These are phyloP conservation scores for Brachystomella parvula DNA, from an alignment of 1,140 invertebrate species.

Conservation along the genomic window DNA sequence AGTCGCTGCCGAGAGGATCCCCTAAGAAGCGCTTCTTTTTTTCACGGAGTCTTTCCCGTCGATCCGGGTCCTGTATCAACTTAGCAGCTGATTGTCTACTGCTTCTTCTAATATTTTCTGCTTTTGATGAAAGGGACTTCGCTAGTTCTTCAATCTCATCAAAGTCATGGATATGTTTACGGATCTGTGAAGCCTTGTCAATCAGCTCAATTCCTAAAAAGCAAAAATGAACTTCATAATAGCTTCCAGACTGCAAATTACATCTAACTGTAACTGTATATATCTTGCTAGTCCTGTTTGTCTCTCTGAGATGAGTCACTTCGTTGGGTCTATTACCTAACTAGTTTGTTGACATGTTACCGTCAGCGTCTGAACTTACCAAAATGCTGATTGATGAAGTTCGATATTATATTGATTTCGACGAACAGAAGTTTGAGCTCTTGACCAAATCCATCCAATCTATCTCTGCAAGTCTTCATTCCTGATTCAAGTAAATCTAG, in stretches of 20 bases:
- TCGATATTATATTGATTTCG: slow-evolving; percentile 20
- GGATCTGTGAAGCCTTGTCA: slow-evolving; percentile 18
- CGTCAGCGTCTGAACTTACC: slow-evolving; percentile 2
- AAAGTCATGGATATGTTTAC: slow-evolving; percentile 21
- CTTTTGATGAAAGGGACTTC: not conserved
- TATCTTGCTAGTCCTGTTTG: too few relatives aligned
- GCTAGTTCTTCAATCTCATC: slow-evolving; percentile 20
- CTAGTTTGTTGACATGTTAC: not conserved
- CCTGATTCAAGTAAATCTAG: slow-evolving; percentile 10
- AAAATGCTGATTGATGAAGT: slow-evolving; percentile 18
- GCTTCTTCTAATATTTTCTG: not conserved
- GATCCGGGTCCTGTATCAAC: not conserved
- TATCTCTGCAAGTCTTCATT: not conserved
- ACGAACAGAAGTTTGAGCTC: slow-evolving; percentile 17
- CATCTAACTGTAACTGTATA: too few relatives aligned
- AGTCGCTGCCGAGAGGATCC: too few relatives aligned
- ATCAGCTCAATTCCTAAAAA: slow-evolving; percentile 16
- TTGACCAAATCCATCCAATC: slow-evolving; percentile 3
- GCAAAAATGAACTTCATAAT: not conserved
- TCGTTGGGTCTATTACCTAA: too few relatives aligned
- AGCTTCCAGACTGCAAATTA: not conserved
- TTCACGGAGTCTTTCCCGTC: not conserved
- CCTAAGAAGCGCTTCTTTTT: not conserved
- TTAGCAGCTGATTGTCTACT: not conserved
- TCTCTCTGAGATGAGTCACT: not conserved